Conservation (phyloP, 2,888 invertebrate species). For the Metacarcinus magister region DNA sequence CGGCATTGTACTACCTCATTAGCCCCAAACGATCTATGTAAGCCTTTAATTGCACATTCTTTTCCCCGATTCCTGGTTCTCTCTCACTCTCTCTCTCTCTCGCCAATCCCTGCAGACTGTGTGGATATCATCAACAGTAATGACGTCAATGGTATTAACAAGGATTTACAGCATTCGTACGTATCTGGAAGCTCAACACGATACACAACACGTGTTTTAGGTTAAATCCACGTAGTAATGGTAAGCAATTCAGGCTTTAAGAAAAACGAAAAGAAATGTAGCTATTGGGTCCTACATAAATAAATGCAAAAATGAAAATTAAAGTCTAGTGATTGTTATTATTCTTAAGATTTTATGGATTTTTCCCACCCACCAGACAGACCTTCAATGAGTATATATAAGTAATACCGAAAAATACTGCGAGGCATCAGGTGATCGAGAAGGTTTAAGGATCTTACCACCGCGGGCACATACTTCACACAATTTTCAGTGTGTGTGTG, state of each 20-base stretch:
- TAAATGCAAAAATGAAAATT: not conserved
- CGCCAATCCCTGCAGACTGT: not conserved
- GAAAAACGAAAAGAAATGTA: not conserved
- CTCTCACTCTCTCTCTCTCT: not conserved
- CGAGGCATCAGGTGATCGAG: no score
- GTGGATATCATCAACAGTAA: not conserved
- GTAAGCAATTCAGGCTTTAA: not conserved
- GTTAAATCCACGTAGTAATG: not conserved
- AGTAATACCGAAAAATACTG: no score
- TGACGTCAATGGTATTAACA: not conserved
- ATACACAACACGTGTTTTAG: not conserved
- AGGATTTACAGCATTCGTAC: not conserved
- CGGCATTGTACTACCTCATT: not conserved
- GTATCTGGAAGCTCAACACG: no score
- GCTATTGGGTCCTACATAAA: not conserved
- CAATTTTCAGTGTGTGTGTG: not conserved
- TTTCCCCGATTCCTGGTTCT: not conserved
- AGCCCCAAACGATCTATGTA: not conserved
- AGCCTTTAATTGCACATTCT: not conserved
- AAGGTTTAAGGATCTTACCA: no score
- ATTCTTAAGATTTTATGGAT: not conserved
- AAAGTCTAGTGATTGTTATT: not conserved
- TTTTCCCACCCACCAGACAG: not conserved
- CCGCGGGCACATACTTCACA: no score
- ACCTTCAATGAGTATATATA: not conserved